Evolutionary conservation across 2,888 invertebrate species (phyloP).

Genomic region (Tridacna crocea): DNA sequence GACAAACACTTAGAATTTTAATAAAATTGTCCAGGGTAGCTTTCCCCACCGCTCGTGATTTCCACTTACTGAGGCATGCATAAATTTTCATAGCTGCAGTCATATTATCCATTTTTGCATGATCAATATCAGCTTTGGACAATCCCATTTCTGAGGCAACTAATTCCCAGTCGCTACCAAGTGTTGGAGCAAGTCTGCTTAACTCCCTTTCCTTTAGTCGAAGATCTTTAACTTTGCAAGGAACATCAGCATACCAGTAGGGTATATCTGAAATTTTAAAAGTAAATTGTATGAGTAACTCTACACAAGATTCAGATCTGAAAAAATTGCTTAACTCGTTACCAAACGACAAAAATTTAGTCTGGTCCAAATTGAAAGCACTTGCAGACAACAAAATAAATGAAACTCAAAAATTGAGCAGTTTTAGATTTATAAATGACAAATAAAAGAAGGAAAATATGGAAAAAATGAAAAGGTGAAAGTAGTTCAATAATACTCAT

Average conservation of each 20-base stretch:
- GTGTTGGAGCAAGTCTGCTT: constrained; percentile 50
- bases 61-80: constrained; percentile 50
- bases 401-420: too few species aligned
- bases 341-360: too few species aligned
- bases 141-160: constrained; percentile 47
- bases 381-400: too few species aligned
- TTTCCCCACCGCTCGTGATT: neutral
- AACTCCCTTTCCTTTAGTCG: constrained; percentile 50
- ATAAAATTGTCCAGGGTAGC: constrained; percentile 49
- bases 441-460: too few species aligned
- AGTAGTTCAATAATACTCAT: too few species aligned
- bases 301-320: too few species aligned
- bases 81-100: constrained; percentile 52
- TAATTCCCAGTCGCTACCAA: constrained; percentile 54
- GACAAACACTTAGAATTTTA: constrained; percentile 30
- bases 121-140: constrained; percentile 42
- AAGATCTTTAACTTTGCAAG: neutral
- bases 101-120: constrained; percentile 48
- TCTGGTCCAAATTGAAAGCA: too few species aligned
- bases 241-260: constrained; percentile 43
- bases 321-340: too few species aligned
- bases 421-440: too few species aligned
- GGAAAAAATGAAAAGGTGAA: too few species aligned
- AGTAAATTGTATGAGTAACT: too few species aligned
- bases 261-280: constrained; percentile 37